A percentile compares a stretch with the other conserved stretches of the same genome.
phyloP scores from a whole-genome alignment of 2,113 vertebrate species.

The Ictidomys tridecemlineatus region DNA sequence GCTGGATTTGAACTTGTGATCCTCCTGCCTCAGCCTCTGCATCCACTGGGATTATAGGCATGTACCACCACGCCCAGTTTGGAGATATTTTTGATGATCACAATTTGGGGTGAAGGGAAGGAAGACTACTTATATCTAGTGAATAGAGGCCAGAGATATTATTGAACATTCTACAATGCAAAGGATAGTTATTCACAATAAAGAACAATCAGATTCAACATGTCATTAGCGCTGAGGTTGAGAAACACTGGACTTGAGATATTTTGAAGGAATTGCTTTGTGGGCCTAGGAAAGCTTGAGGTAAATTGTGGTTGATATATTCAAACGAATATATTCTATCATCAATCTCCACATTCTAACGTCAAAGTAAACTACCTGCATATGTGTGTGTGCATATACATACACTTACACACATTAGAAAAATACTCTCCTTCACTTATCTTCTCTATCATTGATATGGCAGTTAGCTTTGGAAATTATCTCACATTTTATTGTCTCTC shows the following conservation, averaged over 20 bases:
- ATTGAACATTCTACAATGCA: neutral
- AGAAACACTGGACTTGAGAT: neutral
- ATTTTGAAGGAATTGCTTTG: neutral
- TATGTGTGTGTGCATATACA: neutral
- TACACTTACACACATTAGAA: neutral
- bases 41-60: no score
- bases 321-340: neutral
- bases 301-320: neutral
- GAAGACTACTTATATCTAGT: neutral
- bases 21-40: no score
- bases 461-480: neutral
- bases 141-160: neutral
- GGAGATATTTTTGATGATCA: neutral
- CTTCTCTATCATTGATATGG: neutral
- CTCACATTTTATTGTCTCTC: neutral
- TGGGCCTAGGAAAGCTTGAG: neutral
- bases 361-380: neutral
- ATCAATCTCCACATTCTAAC: neutral
- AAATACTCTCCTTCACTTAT: neutral
- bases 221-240: neutral
- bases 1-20: no score
- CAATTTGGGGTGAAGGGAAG: neutral
- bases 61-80: no score
- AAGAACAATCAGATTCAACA: neutral
- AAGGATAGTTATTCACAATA: neutral